Evolutionary conservation across 2,797 vertebrate species (phyloP), one percentile per base, ranked within the genome.

Genomic region (Cygnus olor): DNA sequence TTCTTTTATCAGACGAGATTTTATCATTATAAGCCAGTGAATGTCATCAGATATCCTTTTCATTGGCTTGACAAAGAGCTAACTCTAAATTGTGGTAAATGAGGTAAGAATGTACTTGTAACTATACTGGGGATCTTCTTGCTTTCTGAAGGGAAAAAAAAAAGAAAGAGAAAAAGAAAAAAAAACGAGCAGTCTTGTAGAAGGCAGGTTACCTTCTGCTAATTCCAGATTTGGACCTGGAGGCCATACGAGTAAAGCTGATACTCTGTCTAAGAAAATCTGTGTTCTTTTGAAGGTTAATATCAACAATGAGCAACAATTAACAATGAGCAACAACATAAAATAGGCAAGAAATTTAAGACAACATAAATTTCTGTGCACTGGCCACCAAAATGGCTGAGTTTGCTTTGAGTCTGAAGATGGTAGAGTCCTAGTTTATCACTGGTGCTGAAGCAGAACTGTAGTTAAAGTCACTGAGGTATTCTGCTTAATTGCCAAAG

Each of bases 31-130:
- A 94, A 87, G 45, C 19, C 28, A 34, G 49, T 88, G 91, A 94
- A 90, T 77, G 28, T 92, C 78, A 87, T 88, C 91, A 88, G 90
- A 80, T 93, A 90, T 74, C 72, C 34, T 38, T 94, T 89, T 74
- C 80, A 47, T 89, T 80, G 56, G 34, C 72, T 85, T 90, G 78
- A 78, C 91, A 93, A 93, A 90, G 36, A 92, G 47, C 60, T 94
- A 78, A 58, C 54, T 93, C 76, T 91, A 38, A 91, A 86, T 63
- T 86, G 54, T 36, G 56, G 47, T 25, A 90, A 93, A 90, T 78
- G 88, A 80, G 58, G 49, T 72, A 91, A 88, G 89, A 81, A 91
- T 66, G 60, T 56, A 47, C 54, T 88, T 73, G 42, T 42, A 66
- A 47, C 22, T 56, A 2, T 65, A 66, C 73, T 83, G 80, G 14